Percentiles rank a stretch among this genome's conserved stretches.
phyloP scores from a whole-genome alignment of 2,113 vertebrate species.

The Cisticola juncidis region DNA sequence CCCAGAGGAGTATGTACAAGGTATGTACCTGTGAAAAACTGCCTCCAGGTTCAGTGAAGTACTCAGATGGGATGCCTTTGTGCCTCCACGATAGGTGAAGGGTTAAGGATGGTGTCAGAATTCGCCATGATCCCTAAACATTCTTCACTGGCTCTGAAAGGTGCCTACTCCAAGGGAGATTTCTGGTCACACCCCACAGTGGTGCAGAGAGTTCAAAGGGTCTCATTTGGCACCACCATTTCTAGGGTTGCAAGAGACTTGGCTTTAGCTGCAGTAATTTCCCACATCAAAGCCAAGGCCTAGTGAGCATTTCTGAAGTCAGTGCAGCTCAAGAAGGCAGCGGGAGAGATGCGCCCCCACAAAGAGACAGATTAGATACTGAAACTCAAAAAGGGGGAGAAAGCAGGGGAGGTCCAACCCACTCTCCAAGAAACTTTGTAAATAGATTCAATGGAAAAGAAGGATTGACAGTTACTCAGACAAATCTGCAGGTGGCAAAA shows the following conservation, averaged over 20 bases:
- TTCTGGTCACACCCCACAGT: not conserved
- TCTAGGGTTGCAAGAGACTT: not conserved
- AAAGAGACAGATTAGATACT: not conserved
- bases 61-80: not conserved
- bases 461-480: not conserved
- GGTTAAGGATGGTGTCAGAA: not conserved
- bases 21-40: not conserved
- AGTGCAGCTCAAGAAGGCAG: not conserved
- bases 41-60: not conserved
- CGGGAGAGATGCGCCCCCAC: rapidly evolving
- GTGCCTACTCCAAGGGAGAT: too few relatives aligned
- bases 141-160: rapidly evolving
- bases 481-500: not conserved
- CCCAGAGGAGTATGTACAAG: not conserved
- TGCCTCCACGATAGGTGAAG: not conserved
- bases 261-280: not conserved
- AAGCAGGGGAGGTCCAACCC: not conserved
- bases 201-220: not conserved
- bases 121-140: rapidly evolving
- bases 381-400: not conserved
- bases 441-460: not conserved
- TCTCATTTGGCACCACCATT: too few relatives aligned
- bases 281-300: not conserved
- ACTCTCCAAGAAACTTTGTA: not conserved
- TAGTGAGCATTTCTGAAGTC: not conserved